Percentiles rank a stretch among this genome's conserved stretches.
These are phyloP conservation scores for Euclidia mi DNA, from an alignment of 2,888 invertebrate species.

Conservation along the genomic window DNA sequence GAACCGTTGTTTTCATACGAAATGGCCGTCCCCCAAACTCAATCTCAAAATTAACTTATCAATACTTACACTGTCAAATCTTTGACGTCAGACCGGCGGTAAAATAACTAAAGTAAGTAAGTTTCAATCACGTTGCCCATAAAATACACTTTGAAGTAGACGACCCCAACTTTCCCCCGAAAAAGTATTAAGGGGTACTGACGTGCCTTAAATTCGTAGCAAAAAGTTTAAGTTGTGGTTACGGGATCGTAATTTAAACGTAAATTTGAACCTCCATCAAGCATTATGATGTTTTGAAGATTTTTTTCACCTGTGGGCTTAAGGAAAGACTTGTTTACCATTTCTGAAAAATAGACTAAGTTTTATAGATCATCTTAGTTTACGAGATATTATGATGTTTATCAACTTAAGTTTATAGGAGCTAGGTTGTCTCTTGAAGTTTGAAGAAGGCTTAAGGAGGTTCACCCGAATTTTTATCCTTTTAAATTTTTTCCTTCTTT, in stretches of 20 bases:
- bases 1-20: conserved; percentile 27
- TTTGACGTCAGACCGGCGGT: conserved; percentile 30
- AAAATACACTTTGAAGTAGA: conserved; percentile 44
- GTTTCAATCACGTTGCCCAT: conserved; percentile 39
- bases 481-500: too few relatives aligned
- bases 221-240: conserved; percentile 35
- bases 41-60: conserved; percentile 43
- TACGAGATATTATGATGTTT: too few relatives aligned
- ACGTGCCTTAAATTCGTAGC: conserved; percentile 41
- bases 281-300: conserved; percentile 33
- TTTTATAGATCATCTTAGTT: neutral
- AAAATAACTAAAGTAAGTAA: conserved; percentile 42
- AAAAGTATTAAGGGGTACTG: conserved; percentile 44
- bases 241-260: conserved; percentile 61
- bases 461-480: too few relatives aligned
- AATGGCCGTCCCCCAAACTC: conserved; percentile 30
- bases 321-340: conserved; percentile 10
- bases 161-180: conserved; percentile 38
- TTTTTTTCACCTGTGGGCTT: conserved; percentile 26
- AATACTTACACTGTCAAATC: conserved; percentile 37
- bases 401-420: too few relatives aligned
- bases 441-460: too few relatives aligned
- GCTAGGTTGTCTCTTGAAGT: too few relatives aligned
- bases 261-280: conserved; percentile 50
- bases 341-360: too few relatives aligned